Evolutionary conservation across 2,888 invertebrate species (phyloP), one percentile per base, ranked within the genome.

Genomic region (Phyto melanocephala): DNA sequence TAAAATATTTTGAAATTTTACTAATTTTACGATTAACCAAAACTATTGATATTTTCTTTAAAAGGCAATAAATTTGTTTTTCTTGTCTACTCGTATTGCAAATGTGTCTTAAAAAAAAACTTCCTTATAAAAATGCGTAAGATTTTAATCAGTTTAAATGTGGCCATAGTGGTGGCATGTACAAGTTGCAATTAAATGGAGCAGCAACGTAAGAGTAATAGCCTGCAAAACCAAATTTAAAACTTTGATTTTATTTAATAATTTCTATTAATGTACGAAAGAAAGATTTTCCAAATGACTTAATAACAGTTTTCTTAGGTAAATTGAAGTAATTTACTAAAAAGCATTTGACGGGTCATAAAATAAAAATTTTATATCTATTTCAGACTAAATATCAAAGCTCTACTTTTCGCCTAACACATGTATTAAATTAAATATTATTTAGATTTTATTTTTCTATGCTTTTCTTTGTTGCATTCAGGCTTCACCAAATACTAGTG

Each of bases 121-220:
- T 35, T 58, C 58, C 45, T 71, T 42, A 22, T n/a, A 63, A 54
- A 15, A 63, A 63, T 42, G 52, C 62, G 6, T 74, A n/a, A 74
- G 62, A 74, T 62, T 28, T 52, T 17, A 50, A 62, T 52, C 50
- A 67, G 20, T 28, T 17, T 5, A 50, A 70, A 28, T 10, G 3
- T 7, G 22, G 15, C 8, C 50, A 72, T 7, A 42, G n/a, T n/a
- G n/a, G n/a, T n/a, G n/a, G n/a, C n/a, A n/a, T n/a, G n/a, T n/a
- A n/a, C n/a, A n/a, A 35, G 2, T 3, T n/a, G 11, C 56, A 20
- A 17, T 37, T 60, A 71, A 60, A 35, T 71, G 22, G 56, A 58
- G 35, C 60, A 40, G 17, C 37, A 37, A 15, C 37, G n/a, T 2
- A 33, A 13, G n/a, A n/a, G n/a, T n/a, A n/a, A n/a, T n/a, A n/a